Base-by-base conservation (phyloP, 2,797 vertebrate genomes). In the Siniperca undulata region DNA sequence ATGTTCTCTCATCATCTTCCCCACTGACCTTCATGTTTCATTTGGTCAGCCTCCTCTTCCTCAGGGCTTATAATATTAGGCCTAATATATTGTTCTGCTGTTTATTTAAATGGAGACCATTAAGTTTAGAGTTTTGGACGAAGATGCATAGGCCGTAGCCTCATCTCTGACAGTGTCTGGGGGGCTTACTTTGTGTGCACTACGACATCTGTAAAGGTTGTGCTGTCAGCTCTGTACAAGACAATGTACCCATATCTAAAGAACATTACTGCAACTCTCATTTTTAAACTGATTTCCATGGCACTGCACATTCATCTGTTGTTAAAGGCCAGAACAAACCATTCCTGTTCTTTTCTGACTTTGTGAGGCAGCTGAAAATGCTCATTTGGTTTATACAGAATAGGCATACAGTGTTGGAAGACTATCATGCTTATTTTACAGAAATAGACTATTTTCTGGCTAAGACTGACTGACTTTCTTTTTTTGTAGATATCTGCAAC, bases 21-120 rank as follows among this genome's bases (percentile, higher is more conserved):
- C 34, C 8, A 40, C 82, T 91, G 93, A 91, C 91, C 89, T 91
- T 93, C 90, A 91, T 90, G 86, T 90, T 92, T 91, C 81, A 92
- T 91, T 91, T 87, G 72, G 81, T 77, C 77, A 80, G 53, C 56
- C 40, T 86, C 65, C 36, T 80, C 70, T 78, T 90, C 80, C 70
- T 84, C 60, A 30, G 61, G 84, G 62, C 44, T 48, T 83, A 58
- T 80, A 70, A 87, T 84, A 80, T 85, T 75, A 90, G 30, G 30
- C 30, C 30, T 30, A 30, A 86, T 87, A 88, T 76, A 78, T 88
- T 75, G 68, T 78, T 74, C 74, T 82, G 56, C 69, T 89, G 83
- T 91, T 91, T 93, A 86, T 90, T 92, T 89, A 88, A 89, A 89
- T 86, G 13, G 65, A 76, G 50, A 82, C 40, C 73, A 68, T 77